These are phyloP conservation scores for Cephus nigrinus DNA, from an alignment of 2,888 invertebrate species.

Conservation along the genomic window DNA sequence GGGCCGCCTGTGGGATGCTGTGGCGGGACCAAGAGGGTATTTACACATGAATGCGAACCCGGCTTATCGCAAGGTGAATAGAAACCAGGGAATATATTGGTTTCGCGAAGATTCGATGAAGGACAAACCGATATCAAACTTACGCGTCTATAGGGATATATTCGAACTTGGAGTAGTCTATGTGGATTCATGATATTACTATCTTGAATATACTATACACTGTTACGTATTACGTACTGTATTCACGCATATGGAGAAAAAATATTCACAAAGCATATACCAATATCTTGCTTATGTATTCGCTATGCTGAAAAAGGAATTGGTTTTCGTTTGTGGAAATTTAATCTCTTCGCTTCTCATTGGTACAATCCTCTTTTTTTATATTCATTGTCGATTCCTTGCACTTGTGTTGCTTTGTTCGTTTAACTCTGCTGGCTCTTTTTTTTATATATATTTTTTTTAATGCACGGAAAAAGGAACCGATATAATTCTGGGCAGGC, in stretches of 20 bases:
- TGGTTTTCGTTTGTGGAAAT: not conserved
- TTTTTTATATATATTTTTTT: too few relatives aligned
- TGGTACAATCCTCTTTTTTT: not conserved
- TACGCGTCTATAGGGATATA: constrained; percentile 32
- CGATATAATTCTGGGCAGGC: not conserved
- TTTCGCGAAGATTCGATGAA: constrained; percentile 41
- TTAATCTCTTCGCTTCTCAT: not conserved
- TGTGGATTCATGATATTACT: constrained; percentile 41
- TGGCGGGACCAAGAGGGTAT: constrained; percentile 38
- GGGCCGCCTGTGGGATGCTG: not conserved
- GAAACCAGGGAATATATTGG: constrained; percentile 45
- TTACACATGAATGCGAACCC: constrained; percentile 52
- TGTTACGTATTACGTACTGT: constrained; percentile 10
- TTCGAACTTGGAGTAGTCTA: constrained; percentile 22
- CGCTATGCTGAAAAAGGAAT: not conserved
- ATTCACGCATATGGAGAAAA: not conserved
- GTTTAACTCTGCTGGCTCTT: not conserved
- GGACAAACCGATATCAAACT: constrained; percentile 40
- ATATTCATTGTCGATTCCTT: not conserved
- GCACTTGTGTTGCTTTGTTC: not conserved
- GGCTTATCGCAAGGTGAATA: constrained; percentile 52
- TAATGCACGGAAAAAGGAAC: not conserved
- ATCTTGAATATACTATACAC: constrained; percentile 21
- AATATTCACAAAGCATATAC: not conserved
- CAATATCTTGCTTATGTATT: not conserved